These are phyloP conservation scores for Pedetes capensis DNA, from an alignment of 2,113 vertebrate genomes.

Conservation along the genomic window DNA sequence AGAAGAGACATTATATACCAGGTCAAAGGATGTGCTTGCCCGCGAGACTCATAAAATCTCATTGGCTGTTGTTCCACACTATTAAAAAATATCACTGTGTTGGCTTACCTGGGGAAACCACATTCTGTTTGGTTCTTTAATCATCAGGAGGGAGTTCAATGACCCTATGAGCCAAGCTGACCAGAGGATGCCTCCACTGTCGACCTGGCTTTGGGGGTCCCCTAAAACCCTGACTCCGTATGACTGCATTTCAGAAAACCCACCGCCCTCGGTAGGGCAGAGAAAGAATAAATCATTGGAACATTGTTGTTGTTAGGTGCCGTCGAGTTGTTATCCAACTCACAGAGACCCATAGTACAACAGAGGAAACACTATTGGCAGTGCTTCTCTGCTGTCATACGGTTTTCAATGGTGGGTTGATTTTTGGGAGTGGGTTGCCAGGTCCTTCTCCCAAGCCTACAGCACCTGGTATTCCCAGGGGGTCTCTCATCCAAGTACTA, in stretches of 20 bases:
- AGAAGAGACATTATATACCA: background rate
- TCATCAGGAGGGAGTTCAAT: background rate
- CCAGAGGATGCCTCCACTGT: background rate
- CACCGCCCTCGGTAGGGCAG: background rate
- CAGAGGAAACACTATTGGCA: no score
- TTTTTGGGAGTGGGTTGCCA: no score
- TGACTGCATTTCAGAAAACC: background rate
- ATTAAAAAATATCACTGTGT: background rate
- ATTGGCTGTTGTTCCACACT: background rate
- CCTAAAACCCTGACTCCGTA: background rate
- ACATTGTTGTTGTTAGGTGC: no score
- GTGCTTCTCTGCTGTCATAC: no score
- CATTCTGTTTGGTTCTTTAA: background rate
- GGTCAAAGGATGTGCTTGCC: background rate
- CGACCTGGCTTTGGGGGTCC: background rate
- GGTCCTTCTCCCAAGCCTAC: no score
- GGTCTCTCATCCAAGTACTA: no score
- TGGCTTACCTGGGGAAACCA: background rate
- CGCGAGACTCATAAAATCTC: background rate
- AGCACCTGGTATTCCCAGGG: no score
- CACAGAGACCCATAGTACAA: no score
- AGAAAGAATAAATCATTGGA: no score
- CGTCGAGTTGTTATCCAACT: no score
- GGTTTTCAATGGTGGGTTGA: no score
- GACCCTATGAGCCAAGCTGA: background rate